These are phyloP conservation scores for Mormyrops attenuatus DNA, from an alignment of 2,797 vertebrate genomes.

Conservation along the genomic window DNA sequence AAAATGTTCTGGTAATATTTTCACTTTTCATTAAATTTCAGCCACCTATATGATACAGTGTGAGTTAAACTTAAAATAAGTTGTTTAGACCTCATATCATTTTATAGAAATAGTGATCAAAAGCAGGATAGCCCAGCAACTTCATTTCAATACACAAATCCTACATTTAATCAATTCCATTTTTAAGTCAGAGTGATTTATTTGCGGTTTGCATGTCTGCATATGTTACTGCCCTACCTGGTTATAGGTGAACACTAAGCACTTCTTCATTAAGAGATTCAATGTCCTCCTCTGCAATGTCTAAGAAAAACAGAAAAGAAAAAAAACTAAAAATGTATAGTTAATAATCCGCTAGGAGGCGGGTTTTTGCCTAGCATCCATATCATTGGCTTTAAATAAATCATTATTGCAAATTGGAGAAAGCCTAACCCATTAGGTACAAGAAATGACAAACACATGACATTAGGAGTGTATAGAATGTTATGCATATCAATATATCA, in stretches of 20 bases:
- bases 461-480: neutral
- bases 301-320: neutral
- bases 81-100: neutral
- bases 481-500: neutral
- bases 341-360: neutral
- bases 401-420: neutral
- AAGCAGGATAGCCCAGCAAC: neutral
- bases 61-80: neutral
- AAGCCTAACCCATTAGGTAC: neutral
- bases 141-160: neutral
- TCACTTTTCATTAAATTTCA: neutral
- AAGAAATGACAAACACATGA: neutral
- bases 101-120: neutral
- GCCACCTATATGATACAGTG: neutral
- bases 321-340: neutral
- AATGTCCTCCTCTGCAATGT: constrained; percentile 18
- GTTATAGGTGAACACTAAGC: constrained; percentile 21
- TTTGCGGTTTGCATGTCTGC: neutral
- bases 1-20: neutral
- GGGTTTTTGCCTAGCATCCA: neutral
- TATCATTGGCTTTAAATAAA: neutral
- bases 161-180: neutral
- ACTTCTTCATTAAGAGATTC: constrained; percentile 15
- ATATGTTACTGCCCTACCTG: constrained; percentile 3
- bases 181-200: neutral